Evolutionary conservation across 1,140 invertebrate species (phyloP), one percentile per base, ranked within the genome.

Genomic region (Zaprionus vittiger): DNA sequence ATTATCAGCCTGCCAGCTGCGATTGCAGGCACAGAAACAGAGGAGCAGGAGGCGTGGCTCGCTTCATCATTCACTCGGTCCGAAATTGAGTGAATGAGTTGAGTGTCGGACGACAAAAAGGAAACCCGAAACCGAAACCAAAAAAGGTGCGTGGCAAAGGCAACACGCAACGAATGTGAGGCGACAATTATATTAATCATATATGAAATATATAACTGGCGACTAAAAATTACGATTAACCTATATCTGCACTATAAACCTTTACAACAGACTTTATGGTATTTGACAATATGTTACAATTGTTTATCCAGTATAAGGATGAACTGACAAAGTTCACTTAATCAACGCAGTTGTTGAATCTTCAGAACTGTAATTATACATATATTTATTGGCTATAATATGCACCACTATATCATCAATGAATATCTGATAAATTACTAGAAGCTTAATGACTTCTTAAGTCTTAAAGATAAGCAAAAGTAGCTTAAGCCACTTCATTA

Each of bases 21-120:
- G 73, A 76, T 76, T 76, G 61, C 47, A 44, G 72, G 57, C 55
- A 59, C 14, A 12, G 28, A 2, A 9, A 31, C 28, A 52, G 22
- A 66, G 17, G 26, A 61, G 56, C n/a, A 70, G 61, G 47, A 69
- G 82, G 82, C 82, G 82, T 84, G 79, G 56, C 75, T 37, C 31
- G 55, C 69, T 76, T 75, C 79, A 86, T 85, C 79, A 86, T 67
- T 82, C 83, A 83, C 67, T 79, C 49, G 55, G 17, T 24, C 14
- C n/a, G 14, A 60, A 78, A 62, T 65, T 52, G 41, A 47, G 59
- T 64, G 59, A 68, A 69, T 68, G 28, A 59, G 52, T 65, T 55
- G 60, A 28, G 20, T 22, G 60, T 24, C 22, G 15, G 26, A 47
- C 20, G n/a, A 54, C 28, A 22, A 41, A 41, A 52, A 24, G 20